Evolutionary conservation across 2,888 invertebrate species (phyloP), one percentile per base, ranked within the genome.

Genomic region (Cheilosia soror): DNA sequence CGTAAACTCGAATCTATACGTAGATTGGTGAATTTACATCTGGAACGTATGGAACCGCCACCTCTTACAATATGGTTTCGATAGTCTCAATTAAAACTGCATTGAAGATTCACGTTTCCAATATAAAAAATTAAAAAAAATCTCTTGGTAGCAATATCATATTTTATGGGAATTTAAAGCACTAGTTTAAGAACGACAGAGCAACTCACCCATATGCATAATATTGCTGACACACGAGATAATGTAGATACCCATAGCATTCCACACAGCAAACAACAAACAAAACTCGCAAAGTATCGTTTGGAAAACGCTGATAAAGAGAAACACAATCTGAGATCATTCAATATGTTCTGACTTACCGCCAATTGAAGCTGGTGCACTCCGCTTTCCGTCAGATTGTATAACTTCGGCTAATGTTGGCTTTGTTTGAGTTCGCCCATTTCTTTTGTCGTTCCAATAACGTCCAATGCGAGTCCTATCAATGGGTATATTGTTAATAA

Each of bases 401-500:
- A 9, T 51, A 37, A 47, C 25, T 33, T 69, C 44, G 58, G n/a
- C 5, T 62, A 76, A 5, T 20, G 37, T 13, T 62, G 53, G 25
- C 29, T 37, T 85, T 47, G 60, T 15, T 27, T 44, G 20, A 33
- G 13, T 68, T 1, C n/a, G 87, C 0, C 25, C 15, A 29, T 29
- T 77, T 25, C 4, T 13, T 55, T 77, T 85, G 57, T 82, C 84
- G 25, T 71, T 71, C 89, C 89, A 89, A 65, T 89, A 89, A 7
- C 89, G 88, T 40, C 79, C 87, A 4, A 77, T 51, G 11, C 78
- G 80, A 15, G 77, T 77, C 65, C 42, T 78, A 13, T 81, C 77
- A 20, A 71, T 57, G 0, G 80, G 47, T 44, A 60, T 57, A 49
- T 88, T 89, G 80, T 91, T 90, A 29, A 90, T 86, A 53, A 90